Evolutionary conservation across 2,113 vertebrate genomes (phyloP), one percentile per base, ranked within the genome.

Genomic region (Barnardius zonarius): DNA sequence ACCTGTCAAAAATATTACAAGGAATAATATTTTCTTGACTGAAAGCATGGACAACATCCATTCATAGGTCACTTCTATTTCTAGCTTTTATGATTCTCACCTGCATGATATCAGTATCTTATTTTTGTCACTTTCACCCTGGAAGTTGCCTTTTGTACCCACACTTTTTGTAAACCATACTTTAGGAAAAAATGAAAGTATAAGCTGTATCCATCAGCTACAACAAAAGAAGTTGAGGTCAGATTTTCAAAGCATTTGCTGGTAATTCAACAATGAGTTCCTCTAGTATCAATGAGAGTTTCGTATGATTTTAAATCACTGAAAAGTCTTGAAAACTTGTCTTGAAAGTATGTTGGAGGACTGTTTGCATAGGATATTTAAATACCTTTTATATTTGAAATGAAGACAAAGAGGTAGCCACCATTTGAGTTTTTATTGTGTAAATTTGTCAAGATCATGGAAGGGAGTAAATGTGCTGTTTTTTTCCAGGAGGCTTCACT

Each of bases 401-500:
- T 7, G 3, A 55, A 55, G 46, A 57, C 18, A 67, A 67, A n/a
- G 25, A 44, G 55, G 41, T 43, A 37, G 15, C 41, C 13, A 12
- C 43, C 2, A 2, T 66, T 90, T 24, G 24, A 39, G 6, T 25
- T 63, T 84, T 76, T 44, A 41, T 39, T 69, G 13, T 24, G 24
- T 28, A 43, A 31, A 44, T 61, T 74, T 82, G 9, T 76, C 33
- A n/a, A 57, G 62, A 37, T 25, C 6, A 5, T 4, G 14, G 22
- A 13, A 49, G 17, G 27, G 31, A 74, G 28, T 83, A 70, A 83
- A 83, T 51, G 5, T 85, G 18, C 52, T 62, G 64, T 14, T 96
- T 86, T 86, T 97, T 86, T 97, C 64, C 95, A 99, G 99, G 99
- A 44, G 98, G 98, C 81, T 98, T 99, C 90, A 98, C 98, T 68